Base-by-base conservation (phyloP, 2,797 vertebrate species). In the Myotis pilosus region DNA sequence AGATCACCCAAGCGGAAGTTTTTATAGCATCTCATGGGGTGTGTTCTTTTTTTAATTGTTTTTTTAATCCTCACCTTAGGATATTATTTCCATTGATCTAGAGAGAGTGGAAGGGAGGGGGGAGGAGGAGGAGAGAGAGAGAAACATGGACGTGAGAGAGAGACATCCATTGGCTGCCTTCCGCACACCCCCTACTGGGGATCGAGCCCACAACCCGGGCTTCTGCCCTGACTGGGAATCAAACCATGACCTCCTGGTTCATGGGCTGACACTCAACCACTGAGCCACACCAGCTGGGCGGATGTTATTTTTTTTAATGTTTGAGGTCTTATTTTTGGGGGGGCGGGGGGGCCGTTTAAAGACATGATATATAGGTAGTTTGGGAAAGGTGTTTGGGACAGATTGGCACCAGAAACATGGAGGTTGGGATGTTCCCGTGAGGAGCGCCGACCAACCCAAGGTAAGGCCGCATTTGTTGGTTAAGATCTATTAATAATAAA, bases 291-390 rank as follows among this genome's bases (percentile, higher is more conserved):
- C 7, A 2, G 19, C 51, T 20, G 8, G 51, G 51, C 20, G 17
- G 8, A 53, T 15, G 7, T 19, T 55, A 66, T 28, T 8, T 12
- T 72, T 82, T 44, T 76, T 55, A 80, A 69, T 89, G 41, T 6
- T 6, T 7, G 30, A 89, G 47, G 0, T 41, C 10, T 2, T 28
- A 41, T 38, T 69, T 93, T 57, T n/a, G 6, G 51, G 19, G 16
- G 15, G 0, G 5, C 11, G 86, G 47, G 6, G 6, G 6, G 38
- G 1, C 6, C 38, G 38, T 41, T 20, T 38, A 71, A 86, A 22
- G 68, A 76, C 6, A 10, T 0, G 36, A 47, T 2, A 28, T 0
- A 0, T 30, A 2, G 23, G 68, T 38, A 53, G 2, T 41, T 87
- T 0, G 17, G 72, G 49, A 71, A 38, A 41, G 3, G 22, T 15